Evolutionary conservation across 1,140 invertebrate species (phyloP), one percentile per base, ranked within the genome.

Genomic region (Drosophila sechellia): DNA sequence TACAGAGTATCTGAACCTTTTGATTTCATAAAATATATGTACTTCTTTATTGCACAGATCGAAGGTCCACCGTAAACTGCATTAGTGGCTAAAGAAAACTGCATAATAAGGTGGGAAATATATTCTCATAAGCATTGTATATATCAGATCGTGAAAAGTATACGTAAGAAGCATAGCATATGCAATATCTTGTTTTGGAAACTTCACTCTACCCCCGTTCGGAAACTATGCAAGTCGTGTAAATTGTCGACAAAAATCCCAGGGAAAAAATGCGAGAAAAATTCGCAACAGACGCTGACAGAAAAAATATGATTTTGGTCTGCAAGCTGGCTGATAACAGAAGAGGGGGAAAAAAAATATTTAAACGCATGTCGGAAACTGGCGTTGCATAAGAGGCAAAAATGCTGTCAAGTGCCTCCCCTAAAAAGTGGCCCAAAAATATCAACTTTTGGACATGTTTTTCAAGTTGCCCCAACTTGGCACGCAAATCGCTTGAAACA

Each of bases 71-170:
- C 31, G 13, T 37, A 34, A 64, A 42, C 11, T 40, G 22, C 37
- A 53, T 39, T 25, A 56, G 25, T 61, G 20, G 15, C 40, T 55
- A 31, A 39, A 40, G 27, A 54, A 56, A 73, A 46, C 4, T 77
- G 72, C 76, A 84, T 76, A 77, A 79, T 77, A 76, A 84, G 49
- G 42, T 55, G 40, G 63, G 42, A 37, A 43, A 50, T n/a, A 64
- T 46, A 34, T 70, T 70, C 66, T 69, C 66, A 70, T 69, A 39
- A 65, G 48, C 34, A 40, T 43, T 63, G 27, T 48, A 46, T 46
- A 69, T 60, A 61, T 31, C 22, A 40, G 60, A 65, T 65, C 61
- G 42, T 11, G 42, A 53, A 37, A 35, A 35, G 48, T 68, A 17
- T 64, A 69, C 35, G 31, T 63, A 45, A 66, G 40, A 68, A 37